Percentiles rank a stretch among this genome's conserved stretches.
phyloP scores from a whole-genome alignment of 2,113 vertebrate species.

The Solea solea region DNA sequence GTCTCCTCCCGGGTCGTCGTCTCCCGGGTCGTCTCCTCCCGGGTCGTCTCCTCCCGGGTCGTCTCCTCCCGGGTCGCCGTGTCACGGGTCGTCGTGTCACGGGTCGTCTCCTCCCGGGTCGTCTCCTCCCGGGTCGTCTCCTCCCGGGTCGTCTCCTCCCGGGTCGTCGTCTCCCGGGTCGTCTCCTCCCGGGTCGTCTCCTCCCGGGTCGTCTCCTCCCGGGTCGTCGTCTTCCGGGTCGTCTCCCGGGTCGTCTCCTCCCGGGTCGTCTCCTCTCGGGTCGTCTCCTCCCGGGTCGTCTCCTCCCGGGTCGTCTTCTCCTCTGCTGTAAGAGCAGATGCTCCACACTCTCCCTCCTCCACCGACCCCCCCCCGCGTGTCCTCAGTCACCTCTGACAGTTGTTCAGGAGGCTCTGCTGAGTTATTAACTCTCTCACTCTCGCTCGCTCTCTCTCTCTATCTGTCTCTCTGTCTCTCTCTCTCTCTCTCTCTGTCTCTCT shows the following conservation, averaged over 20 bases:
- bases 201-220: neutral
- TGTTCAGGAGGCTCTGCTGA: constrained; percentile 66
- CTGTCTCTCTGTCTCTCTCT: neutral
- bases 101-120: no score
- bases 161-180: no score
- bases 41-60: no score
- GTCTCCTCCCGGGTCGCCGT: neutral
- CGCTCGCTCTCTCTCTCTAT: neutral
- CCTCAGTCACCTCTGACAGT: constrained; percentile 67
- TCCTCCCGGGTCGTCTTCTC: neutral
- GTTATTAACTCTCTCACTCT: constrained; percentile 57
- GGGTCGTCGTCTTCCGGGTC: no score
- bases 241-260: neutral
- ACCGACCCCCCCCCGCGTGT: constrained; percentile 23
- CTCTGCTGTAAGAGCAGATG: constrained; percentile 51
- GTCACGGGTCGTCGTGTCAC: no score
- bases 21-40: no score
- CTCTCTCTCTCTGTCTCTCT: neutral
- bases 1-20: no score
- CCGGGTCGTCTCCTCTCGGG: no score
- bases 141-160: no score
- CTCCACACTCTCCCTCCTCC: constrained; percentile 18
- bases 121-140: neutral
- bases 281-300: no score
- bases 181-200: no score